Base-by-base conservation (phyloP, 2,797 vertebrate genomes). In the Propithecus deckenii region DNA sequence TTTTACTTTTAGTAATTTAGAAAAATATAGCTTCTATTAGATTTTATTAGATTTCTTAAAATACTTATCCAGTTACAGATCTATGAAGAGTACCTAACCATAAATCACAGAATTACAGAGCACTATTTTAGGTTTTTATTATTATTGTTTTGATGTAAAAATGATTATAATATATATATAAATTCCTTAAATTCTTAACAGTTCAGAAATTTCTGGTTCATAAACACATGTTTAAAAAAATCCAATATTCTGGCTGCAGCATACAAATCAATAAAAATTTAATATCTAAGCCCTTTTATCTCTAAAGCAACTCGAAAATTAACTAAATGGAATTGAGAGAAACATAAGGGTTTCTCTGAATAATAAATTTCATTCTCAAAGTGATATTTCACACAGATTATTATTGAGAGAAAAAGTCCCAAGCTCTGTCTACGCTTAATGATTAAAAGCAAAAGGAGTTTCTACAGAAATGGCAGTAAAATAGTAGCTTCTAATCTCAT, bases 281-380 rank as follows among this genome's bases (percentile, higher is more conserved):
- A 63, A 72, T 4, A 83, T 35, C 88, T 55, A 91, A 81, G 28
- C 4, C 25, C 41, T 78, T 79, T 83, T 67, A 32, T 71, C 87
- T 76, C 32, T 75, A 85, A 20, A 89, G 43, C 25, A 90, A 90
- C 35, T 92, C 28, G 93, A 89, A 93, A 91, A 71, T 69, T 78
- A 86, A 79, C 32, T 61, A 65, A n/a, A 76, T 50, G 46, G n/a
- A 93, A 72, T 25, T 69, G 20, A n/a, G n/a, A 46, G 5, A 84
- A 94, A 86, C 28, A 79, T 59, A 69, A 48, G 48, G n/a, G 25
- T 78, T 95, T 80, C 13, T 75, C 22, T 69, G 55, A 93, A 48
- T 52, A 86, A 91, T 69, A 65, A 80, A 50, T 38, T 86, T 23
- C 75, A 55, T 88, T 63, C 38, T 50, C 74, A 78, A 86, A 28